Conservation (phyloP, 2,113 vertebrate genomes). For the Otocyon megalotis region DNA sequence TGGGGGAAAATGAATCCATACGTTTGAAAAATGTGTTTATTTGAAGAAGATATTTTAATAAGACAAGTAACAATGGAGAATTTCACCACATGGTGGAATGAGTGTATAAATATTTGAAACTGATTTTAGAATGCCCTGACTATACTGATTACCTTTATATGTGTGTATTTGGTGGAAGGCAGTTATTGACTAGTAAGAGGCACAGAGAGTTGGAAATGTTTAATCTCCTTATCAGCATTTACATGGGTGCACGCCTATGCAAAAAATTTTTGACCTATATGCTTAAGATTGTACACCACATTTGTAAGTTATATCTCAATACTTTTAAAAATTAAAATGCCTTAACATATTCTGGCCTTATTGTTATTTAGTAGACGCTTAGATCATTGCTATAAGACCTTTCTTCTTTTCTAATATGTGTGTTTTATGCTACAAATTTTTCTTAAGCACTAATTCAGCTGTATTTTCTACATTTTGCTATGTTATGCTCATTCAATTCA, state of each 20-base stretch:
- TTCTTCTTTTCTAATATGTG: not conserved
- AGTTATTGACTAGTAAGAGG: not conserved
- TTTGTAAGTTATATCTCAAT: not conserved
- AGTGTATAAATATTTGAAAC: not conserved
- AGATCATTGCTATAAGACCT: not conserved
- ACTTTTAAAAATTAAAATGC: not conserved
- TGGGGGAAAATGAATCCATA: not conserved
- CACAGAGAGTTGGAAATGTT: not conserved
- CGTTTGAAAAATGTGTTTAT: not conserved
- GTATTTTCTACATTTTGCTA: not conserved
- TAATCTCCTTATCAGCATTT: not conserved
- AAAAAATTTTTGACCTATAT: not conserved
- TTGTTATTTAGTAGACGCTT: not conserved
- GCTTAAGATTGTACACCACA: not conserved
- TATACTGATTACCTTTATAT: not conserved
- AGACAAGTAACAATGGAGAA: not conserved
- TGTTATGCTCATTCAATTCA: not conserved
- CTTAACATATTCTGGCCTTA: not conserved
- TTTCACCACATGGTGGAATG: not conserved
- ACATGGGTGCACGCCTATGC: not conserved
- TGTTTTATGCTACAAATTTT: not conserved
- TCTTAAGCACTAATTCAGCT: not conserved
- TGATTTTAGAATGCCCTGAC: not conserved
- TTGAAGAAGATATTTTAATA: not conserved
- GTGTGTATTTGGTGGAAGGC: not conserved